Evolutionary conservation across 2,797 vertebrate species (phyloP).

Genomic region (Bryconaethiops microstoma): DNA sequence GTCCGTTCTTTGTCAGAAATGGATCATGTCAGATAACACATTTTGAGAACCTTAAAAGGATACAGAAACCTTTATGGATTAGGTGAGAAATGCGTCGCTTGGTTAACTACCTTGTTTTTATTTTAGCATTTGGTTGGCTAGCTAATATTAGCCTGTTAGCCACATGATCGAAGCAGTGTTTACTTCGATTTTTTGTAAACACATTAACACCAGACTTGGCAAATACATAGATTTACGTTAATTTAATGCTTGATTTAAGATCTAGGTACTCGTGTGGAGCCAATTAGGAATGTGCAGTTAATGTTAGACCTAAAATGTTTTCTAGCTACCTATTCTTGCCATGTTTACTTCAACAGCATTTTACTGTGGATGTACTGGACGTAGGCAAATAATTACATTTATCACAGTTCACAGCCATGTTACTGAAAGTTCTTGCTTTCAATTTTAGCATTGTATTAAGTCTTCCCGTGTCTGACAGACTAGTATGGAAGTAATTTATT

Average conservation of each 20-base stretch:
- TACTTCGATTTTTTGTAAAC: too few species aligned
- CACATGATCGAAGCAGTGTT: not conserved
- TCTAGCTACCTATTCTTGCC: not conserved
- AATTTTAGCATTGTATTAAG: too few species aligned
- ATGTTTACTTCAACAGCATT: not conserved
- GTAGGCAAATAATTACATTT: too few species aligned
- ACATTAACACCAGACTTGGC: not conserved
- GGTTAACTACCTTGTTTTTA: not conserved
- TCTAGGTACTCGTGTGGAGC: not conserved
- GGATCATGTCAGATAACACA: not conserved
- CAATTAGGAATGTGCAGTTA: not conserved
- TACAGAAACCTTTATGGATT: not conserved
- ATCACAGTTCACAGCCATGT: too few species aligned
- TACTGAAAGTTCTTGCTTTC: too few species aligned
- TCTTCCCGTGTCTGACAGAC: too few species aligned
- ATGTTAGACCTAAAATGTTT: too few species aligned
- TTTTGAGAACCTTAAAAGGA: not conserved
- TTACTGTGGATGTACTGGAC: too few species aligned
- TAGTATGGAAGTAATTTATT: too few species aligned
- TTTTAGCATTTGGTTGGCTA: not conserved
- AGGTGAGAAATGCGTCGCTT: too few species aligned
- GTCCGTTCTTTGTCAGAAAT: not conserved
- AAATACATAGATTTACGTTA: not conserved
- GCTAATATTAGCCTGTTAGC: not conserved
- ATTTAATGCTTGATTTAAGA: not conserved